Percentiles rank a stretch among this genome's conserved stretches.
phyloP scores from a whole-genome alignment of 2,113 vertebrate species.

The Eurystomus gularis region DNA sequence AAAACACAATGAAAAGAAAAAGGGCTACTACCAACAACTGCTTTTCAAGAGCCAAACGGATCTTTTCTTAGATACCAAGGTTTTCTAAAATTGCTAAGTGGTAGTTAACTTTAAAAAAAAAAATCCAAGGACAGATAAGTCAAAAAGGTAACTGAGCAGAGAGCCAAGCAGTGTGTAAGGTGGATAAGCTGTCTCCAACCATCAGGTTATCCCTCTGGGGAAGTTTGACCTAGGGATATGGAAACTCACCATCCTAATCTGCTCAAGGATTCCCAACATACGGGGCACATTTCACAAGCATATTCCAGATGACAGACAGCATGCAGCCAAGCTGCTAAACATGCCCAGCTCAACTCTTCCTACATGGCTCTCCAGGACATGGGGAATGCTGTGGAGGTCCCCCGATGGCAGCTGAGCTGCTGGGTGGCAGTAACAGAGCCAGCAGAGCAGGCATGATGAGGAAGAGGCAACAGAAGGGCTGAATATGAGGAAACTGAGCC shows the following conservation, averaged over 20 bases:
- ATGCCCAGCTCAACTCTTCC: neutral
- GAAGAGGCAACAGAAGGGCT: neutral
- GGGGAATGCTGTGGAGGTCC: neutral
- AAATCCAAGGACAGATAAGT: neutral
- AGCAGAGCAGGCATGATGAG: neutral
- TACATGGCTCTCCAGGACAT: rapidly evolving
- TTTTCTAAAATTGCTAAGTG: neutral
- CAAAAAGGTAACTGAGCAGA: neutral
- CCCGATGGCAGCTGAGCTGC: neutral
- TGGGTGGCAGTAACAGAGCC: neutral
- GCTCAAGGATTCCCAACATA: neutral
- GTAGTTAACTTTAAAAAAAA: neutral
- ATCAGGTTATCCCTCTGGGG: neutral
- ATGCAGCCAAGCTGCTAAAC: neutral
- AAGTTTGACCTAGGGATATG: neutral
- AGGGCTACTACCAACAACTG: neutral
- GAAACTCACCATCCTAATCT: neutral
- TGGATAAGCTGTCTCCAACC: neutral
- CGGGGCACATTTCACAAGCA: neutral
- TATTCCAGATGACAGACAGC: neutral
- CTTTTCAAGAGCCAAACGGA: neutral
- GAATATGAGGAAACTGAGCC: neutral
- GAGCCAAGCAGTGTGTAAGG: neutral
- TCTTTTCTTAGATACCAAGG: neutral
- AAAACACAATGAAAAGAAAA: neutral